These are phyloP conservation scores for Sarcophaga peregrina DNA, from an alignment of 1,140 invertebrate genomes.

Conservation along the genomic window DNA sequence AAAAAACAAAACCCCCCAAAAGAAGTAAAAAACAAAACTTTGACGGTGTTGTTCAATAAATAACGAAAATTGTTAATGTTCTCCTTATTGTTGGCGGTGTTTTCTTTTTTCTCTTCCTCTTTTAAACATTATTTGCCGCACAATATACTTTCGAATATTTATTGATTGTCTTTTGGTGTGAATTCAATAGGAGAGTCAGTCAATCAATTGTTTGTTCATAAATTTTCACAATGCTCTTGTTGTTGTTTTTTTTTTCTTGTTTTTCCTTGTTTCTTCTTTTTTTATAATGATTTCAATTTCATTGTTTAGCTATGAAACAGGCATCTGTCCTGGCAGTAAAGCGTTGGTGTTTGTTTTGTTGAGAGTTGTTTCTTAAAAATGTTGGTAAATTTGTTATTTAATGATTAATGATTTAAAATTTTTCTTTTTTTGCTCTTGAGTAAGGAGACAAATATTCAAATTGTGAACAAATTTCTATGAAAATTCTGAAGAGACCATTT, in stretches of 20 bases:
- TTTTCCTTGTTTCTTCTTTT: too few species aligned
- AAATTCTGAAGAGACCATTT: not conserved
- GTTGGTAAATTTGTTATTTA: conserved; percentile 26
- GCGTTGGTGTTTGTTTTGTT: not conserved
- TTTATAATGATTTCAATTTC: conserved; percentile 13
- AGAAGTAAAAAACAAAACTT: not conserved
- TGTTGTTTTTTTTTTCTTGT: not conserved
- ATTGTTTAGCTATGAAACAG: not conserved
- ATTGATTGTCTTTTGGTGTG: conserved; percentile 7
- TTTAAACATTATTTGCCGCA: not conserved
- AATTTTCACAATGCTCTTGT: not conserved
- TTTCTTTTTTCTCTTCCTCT: not conserved
- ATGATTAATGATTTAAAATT: conserved; percentile 32
- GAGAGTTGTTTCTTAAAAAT: conserved; percentile 10
- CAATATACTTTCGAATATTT: not conserved
- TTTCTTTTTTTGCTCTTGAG: not conserved
- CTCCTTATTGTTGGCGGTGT: not conserved
- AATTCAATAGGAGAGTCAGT: conserved; percentile 26
- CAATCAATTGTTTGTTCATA: conserved; percentile 37
- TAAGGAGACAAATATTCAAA: conserved; percentile 17
- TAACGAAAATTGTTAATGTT: not conserved
- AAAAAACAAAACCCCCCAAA: not conserved
- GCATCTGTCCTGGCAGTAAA: not conserved
- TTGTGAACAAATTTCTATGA: not conserved
- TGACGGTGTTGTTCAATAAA: conserved; percentile 16